Evolutionary conservation across 1,140 invertebrate genomes (phyloP).

Genomic region (Phocides pigmalion): DNA sequence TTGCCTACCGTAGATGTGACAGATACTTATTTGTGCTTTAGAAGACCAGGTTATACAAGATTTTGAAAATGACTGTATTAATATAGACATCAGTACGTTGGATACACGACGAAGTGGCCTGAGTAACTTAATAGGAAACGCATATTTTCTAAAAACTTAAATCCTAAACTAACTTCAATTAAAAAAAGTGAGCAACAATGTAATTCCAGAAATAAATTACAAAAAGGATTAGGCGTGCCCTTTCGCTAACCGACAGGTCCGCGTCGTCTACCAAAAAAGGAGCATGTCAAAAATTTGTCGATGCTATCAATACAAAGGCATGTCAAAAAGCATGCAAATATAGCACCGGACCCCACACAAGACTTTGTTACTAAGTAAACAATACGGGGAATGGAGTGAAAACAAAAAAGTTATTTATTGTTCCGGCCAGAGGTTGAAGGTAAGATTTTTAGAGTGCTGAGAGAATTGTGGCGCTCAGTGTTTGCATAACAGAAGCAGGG

Average conservation of each 20-base stretch:
- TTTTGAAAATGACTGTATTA: no score
- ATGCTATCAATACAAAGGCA: conserved; percentile 39
- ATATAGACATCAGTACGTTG: no score
- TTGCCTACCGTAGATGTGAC: no score
- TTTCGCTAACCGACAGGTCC: conserved; percentile 12
- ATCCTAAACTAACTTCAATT: background rate
- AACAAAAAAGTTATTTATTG: conserved; percentile 67
- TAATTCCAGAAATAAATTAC: background rate
- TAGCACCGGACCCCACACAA: conserved; percentile 56
- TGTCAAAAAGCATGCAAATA: conserved; percentile 62
- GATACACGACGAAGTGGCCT: no score
- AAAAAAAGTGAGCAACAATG: background rate
- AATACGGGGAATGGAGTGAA: conserved; percentile 53
- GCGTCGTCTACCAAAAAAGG: conserved; percentile 30
- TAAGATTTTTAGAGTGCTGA: conserved; percentile 42
- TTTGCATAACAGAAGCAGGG: conserved; percentile 29
- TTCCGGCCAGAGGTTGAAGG: conserved; percentile 62
- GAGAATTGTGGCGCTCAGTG: conserved; percentile 32
- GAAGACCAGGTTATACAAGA: no score
- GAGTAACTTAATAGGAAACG: no score
- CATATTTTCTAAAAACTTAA: background rate
- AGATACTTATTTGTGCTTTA: no score
- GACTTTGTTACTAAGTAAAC: conserved; percentile 69
- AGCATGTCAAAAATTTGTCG: conserved; percentile 35
- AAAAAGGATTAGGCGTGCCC: conserved; percentile 4